Evolutionary conservation across 2,113 vertebrate genomes (phyloP), one percentile per base, ranked within the genome.

Genomic region (Limanda limanda): DNA sequence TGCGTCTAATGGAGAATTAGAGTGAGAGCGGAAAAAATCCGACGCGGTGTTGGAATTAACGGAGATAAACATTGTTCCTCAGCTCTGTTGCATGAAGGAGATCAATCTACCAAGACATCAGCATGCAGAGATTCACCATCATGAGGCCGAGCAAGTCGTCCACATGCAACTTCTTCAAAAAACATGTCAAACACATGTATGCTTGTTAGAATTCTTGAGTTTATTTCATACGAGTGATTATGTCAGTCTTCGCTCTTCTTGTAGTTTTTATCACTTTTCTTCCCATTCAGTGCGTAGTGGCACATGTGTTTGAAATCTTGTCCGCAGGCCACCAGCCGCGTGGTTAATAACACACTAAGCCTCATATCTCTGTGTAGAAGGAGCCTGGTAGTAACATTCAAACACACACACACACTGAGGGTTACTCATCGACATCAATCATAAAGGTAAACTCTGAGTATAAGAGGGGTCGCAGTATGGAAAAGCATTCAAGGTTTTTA

Each of bases 401-500:
- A 71, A 54, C 59, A 69, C 58, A 35, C 25, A 60, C 60, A 42
- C 60, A 13, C 35, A 42, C 60, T 21, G 4, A 21, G 40, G 25
- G 35, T 24, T 75, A 84, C 71, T 78, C 80, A 68, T 64, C 72
- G 13, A 56, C 68, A 88, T 93, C 69, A 87, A 87, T 89, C 86
- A 91, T 71, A 76, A 51, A 56, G 35, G 40, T 21, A 83, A 81
- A 78, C 64, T 72, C 70, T 10, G 51, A 79, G 51, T 47, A 48
- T 24, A 35, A 74, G 63, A 81, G 55, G 64, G 75, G 74, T 76
- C 57, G 25, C 2, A 54, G 90, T 76, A 85, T 90, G 89, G 89
- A 84, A 90, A 93, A 92, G 63, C 87, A 71, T 86, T 93, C 79
- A 92, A 79, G 76, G 67, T 42, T 86, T 83, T 86, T 66, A 86